A percentile compares a stretch with the other conserved stretches of the same genome.
These are phyloP conservation scores for Cyprinodon tularosa DNA, from an alignment of 2,113 vertebrate species.

Conservation along the genomic window DNA sequence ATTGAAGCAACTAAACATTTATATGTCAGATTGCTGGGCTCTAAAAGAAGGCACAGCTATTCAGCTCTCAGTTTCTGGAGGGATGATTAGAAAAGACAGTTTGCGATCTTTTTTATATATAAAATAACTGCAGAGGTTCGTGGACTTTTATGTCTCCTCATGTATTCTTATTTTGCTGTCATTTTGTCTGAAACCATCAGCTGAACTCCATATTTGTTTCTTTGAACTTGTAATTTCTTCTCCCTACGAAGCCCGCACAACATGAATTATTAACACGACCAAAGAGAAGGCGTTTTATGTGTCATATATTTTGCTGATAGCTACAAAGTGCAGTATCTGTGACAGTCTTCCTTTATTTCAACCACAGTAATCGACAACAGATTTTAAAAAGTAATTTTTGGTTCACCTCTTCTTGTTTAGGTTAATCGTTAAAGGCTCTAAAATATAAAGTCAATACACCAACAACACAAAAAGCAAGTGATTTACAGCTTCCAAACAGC, in stretches of 20 bases:
- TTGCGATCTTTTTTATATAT: constrained; percentile 31
- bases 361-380: fast-evolving
- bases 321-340: background rate
- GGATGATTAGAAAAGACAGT: constrained; percentile 24
- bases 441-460: background rate
- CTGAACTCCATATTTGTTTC: constrained; percentile 10
- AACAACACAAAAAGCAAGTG: background rate
- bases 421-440: background rate
- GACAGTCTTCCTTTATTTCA: background rate
- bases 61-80: background rate
- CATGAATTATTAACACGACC: constrained; percentile 42
- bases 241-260: constrained; percentile 5
- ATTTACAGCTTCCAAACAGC: background rate
- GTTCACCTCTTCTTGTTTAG: background rate
- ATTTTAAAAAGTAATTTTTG: background rate
- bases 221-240: constrained; percentile 25
- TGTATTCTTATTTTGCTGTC: background rate
- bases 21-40: constrained; percentile 29
- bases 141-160: constrained; percentile 6
- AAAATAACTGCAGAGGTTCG: constrained; percentile 16
- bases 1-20: constrained; percentile 34
- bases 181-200: background rate
- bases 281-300: background rate
- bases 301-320: constrained; percentile 21
- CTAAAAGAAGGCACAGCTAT: constrained; percentile 1